Evolutionary conservation across 1,140 invertebrate species (phyloP).

Genomic region (Drosophila sp.): DNA sequence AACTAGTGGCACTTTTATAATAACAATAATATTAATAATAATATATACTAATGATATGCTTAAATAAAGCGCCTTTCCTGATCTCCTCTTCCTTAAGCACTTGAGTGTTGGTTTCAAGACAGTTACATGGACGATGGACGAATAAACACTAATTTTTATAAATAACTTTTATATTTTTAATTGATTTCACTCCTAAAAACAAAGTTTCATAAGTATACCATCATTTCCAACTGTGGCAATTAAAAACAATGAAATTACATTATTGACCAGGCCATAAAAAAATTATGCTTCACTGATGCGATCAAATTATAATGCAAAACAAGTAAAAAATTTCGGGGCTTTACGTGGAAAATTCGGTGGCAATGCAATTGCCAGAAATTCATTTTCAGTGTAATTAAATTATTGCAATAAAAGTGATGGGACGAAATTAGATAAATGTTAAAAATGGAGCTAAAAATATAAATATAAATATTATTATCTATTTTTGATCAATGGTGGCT

Average conservation of each 20-base stretch:
- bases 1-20: constrained; percentile 1
- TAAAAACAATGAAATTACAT: constrained; percentile 42
- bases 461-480: no score
- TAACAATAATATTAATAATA: constrained; percentile 23
- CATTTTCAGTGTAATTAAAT: constrained; percentile 2
- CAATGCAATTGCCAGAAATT: constrained; percentile 1
- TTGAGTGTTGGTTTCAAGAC: no score
- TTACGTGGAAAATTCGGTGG: not conserved
- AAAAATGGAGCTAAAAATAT: not conserved
- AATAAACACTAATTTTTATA: constrained; percentile 65
- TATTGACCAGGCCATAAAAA: constrained; percentile 41
- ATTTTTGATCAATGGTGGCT: constrained; percentile 2
- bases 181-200: constrained; percentile 61
- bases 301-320: constrained; percentile 53
- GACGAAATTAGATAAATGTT: not conserved
- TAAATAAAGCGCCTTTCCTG: constrained; percentile 10
- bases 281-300: constrained; percentile 38
- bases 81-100: no score
- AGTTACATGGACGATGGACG: constrained; percentile 3
- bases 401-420: not conserved
- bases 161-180: constrained; percentile 69
- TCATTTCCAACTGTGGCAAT: constrained; percentile 31
- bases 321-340: constrained; percentile 11
- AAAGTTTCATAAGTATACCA: constrained; percentile 42
- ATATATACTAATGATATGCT: constrained; percentile 29